Conservation (phyloP, 2,888 invertebrate species). For the Oscheius sp. region DNA sequence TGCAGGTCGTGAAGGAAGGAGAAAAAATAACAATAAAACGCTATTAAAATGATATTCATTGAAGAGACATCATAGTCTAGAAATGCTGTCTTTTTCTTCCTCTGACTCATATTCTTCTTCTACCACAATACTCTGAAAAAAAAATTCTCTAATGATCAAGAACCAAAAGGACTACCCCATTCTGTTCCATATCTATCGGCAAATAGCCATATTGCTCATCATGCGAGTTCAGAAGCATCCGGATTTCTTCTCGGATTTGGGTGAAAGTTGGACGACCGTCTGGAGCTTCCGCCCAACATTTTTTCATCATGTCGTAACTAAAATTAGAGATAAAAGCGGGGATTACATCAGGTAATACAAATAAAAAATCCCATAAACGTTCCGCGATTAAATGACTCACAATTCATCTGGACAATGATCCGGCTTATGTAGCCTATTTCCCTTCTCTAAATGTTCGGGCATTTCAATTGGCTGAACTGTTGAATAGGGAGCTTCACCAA, state of each 20-base stretch:
- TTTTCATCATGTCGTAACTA: constrained; percentile 54
- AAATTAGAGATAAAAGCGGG: not conserved
- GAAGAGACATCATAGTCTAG: no score
- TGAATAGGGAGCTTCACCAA: constrained; percentile 27
- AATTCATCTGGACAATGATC: constrained; percentile 51
- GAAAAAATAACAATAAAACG: no score
- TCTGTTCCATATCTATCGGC: not conserved
- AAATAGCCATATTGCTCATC: constrained; percentile 54
- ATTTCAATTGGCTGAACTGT: constrained; percentile 31
- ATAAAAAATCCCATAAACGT: not conserved
- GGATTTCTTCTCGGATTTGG: constrained; percentile 3
- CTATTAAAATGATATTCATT: no score
- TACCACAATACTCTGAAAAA: not conserved
- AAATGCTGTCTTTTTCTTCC: no score
- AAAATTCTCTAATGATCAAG: not conserved
- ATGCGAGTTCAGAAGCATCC: constrained; percentile 42
- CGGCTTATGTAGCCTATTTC: constrained; percentile 22
- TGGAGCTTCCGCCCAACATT: constrained; percentile 45
- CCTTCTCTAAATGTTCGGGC: constrained; percentile 24
- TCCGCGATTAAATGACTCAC: constrained; percentile 36
- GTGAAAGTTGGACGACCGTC: constrained; percentile 45
- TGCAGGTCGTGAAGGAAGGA: no score
- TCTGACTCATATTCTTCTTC: not conserved
- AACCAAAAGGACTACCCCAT: no score
- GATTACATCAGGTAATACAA: not conserved